A percentile compares a stretch with the other conserved stretches of the same genome.
These are phyloP conservation scores for Acipenser ruthenus DNA, from an alignment of 2,797 vertebrate genomes.

Conservation along the genomic window DNA sequence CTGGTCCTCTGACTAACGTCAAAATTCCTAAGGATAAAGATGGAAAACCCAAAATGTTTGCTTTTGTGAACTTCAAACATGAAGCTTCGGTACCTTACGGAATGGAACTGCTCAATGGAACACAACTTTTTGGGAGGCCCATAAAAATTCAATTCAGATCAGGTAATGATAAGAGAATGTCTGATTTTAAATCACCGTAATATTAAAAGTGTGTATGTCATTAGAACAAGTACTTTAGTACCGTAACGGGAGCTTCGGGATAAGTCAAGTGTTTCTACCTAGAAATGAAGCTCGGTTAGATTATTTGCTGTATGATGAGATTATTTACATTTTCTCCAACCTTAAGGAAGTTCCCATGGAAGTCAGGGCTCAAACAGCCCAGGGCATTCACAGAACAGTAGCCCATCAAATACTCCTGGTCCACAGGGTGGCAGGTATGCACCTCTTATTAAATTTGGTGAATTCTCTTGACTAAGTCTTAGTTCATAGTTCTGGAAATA, in stretches of 20 bases:
- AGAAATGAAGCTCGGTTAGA: no score
- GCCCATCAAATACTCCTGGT: conserved; percentile 50
- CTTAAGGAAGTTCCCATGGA: conserved; percentile 58
- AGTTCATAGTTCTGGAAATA: no score
- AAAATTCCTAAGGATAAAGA: conserved; percentile 87
- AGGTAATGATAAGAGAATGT: conserved; percentile 50
- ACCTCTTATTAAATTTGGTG: neutral
- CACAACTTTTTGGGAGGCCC: conserved; percentile 68
- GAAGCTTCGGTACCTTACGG: conserved; percentile 86
- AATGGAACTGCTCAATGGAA: conserved; percentile 77
- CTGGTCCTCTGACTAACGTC: conserved; percentile 80
- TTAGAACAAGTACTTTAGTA: no score
- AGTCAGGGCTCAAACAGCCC: conserved; percentile 42
- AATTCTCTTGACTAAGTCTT: no score
- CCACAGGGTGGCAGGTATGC: conserved; percentile 53
- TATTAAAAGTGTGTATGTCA: no score
- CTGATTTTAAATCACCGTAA: no score
- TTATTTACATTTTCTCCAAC: neutral
- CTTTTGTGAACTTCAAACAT: conserved; percentile 89
- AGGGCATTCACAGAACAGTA: conserved; percentile 49
- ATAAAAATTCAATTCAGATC: conserved; percentile 87
- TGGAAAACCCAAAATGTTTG: conserved; percentile 84
- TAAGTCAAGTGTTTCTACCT: no score
- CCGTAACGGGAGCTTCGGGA: no score
- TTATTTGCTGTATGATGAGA: neutral